Base-by-base conservation (phyloP, 1,140 invertebrate species). In the Radopholus similis region DNA sequence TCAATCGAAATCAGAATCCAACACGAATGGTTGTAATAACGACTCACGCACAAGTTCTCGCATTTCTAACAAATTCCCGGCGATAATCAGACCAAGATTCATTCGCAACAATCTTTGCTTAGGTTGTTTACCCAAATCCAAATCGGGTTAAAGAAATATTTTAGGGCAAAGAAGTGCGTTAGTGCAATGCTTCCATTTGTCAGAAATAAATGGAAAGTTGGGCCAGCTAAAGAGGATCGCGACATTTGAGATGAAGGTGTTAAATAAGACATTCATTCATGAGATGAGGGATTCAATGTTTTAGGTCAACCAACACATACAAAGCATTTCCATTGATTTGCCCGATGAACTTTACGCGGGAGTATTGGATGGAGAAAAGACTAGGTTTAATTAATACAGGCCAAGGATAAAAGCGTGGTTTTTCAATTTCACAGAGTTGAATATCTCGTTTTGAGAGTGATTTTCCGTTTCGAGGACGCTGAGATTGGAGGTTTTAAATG, bases 401-500 rank as follows among this genome's bases (percentile, higher is more conserved):
- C 26, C 21, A 37, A 67, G 35, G n/a, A 11, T n/a, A 44, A 35
- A 11, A 4, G 23, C 15, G 2, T 32, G 51, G 21, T 8, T 15
- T 64, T 35, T 9, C 21, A 15, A 13, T 68, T 42, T 9, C 64
- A 51, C 54, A 69, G 38, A 28, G 47, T 44, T 30, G 66, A 68
- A 68, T 54, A 68, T 35, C 54, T 68, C 18, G 54, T 68, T 51
- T 42, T 68, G 8, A 42, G 62, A 13, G 66, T 68, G 1, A 34
- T 68, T 44, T 68, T 68, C 54, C 66, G 64, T 18, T 69, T 55
- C 8, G 66, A 68, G n/a, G 66, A 68, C 42, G 64, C 66, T 34
- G 66, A 68, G 54, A 55, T 68, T 30, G 65, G 65, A 34, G 65
- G 65, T 63, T 15, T 18, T 4, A 0, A 15, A 4, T 32, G 8